Evolutionary conservation across 2,888 invertebrate species (phyloP).

Genomic region (Trichopria drosophilae): DNA sequence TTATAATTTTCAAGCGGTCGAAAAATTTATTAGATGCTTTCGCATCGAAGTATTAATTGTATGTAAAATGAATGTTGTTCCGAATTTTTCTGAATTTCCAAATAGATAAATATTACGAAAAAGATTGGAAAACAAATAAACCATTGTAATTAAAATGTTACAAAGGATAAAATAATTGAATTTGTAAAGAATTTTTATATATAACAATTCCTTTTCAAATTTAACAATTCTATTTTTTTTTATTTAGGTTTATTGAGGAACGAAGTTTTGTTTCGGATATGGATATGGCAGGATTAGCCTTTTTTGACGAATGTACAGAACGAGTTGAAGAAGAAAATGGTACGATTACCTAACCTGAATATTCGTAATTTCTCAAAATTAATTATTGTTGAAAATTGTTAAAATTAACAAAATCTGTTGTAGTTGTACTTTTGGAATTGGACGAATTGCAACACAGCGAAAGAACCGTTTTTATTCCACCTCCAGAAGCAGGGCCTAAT

Average conservation of each 20-base stretch:
- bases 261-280: slow-evolving; percentile 98
- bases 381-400: neutral
- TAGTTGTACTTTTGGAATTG: slow-evolving; percentile 71
- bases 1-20: too few species aligned
- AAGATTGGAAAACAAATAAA: too few species aligned
- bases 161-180: too few species aligned
- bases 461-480: slow-evolving; percentile 91
- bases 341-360: slow-evolving; percentile 30
- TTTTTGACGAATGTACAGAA: slow-evolving; percentile 97
- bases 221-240: too few species aligned
- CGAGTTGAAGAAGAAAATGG: slow-evolving; percentile 63
- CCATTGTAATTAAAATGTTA: too few species aligned
- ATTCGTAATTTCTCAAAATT: slow-evolving; percentile 4
- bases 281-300: slow-evolving; percentile 86
- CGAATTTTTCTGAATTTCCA: too few species aligned
- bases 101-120: too few species aligned
- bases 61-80: too few species aligned
- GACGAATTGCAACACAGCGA: slow-evolving; percentile 79
- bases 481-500: slow-evolving; percentile 76
- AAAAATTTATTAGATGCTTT: too few species aligned
- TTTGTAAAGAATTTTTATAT: too few species aligned
- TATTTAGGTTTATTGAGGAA: slow-evolving; percentile 90
- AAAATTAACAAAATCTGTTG: slow-evolving; percentile 9
- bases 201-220: neutral
- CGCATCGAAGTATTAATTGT: too few species aligned